Evolutionary conservation across 2,113 vertebrate species (phyloP).

Genomic region (Puffinus mauretanicus): DNA sequence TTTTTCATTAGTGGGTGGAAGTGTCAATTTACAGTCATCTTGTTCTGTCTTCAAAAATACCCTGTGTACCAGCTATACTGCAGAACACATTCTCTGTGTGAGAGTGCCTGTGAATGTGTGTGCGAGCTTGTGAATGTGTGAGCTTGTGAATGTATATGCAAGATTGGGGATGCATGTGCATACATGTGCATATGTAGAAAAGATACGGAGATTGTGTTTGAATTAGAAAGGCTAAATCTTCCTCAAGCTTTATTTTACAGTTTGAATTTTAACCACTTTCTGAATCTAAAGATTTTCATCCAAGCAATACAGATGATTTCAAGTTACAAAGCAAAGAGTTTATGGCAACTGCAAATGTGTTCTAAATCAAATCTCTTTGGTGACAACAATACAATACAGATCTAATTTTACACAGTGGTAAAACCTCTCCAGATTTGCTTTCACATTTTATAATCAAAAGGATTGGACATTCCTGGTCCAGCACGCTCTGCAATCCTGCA

Average conservation of each 20-base stretch:
- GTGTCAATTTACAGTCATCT: conserved; percentile 63
- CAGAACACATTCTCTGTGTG: neutral
- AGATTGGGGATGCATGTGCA: conserved; percentile 5
- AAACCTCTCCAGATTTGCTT: neutral
- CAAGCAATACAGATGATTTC: neutral
- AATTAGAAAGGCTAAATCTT: conserved; percentile 12
- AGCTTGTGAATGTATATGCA: conserved; percentile 4
- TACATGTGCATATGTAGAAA: conserved; percentile 26
- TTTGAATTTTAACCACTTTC: neutral
- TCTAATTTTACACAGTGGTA: neutral
- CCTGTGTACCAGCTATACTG: neutral
- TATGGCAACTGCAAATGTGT: neutral
- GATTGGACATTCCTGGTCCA: neutral
- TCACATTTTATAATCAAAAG: neutral
- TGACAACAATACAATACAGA: neutral
- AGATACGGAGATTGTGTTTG: neutral
- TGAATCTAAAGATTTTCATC: neutral
- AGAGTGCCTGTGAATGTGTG: neutral
- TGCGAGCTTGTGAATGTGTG: neutral
- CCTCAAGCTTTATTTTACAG: conserved; percentile 2
- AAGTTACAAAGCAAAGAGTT: neutral
- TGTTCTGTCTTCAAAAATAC: conserved; percentile 59
- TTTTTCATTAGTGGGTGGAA: conserved; percentile 62
- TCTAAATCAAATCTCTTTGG: neutral
- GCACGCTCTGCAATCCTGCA: neutral